Evolutionary conservation across 2,113 vertebrate genomes (phyloP).

Genomic region (Raja brachyura): DNA sequence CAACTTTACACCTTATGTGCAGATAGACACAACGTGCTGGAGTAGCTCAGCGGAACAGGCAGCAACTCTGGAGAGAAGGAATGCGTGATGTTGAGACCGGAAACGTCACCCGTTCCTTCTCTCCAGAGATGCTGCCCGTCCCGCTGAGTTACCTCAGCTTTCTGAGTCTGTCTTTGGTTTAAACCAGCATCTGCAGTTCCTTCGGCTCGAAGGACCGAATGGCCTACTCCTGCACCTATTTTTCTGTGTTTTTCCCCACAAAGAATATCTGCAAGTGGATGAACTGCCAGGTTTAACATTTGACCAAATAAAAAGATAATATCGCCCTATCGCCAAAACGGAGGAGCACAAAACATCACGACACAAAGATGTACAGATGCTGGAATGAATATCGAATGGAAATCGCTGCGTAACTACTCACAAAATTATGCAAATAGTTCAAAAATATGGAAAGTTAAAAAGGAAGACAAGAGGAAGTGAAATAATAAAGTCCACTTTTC

Average conservation of each 20-base stretch:
- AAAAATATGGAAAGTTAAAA: neutral
- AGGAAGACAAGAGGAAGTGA: neutral
- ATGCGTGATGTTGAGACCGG: too few relatives aligned
- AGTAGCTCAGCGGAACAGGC: too few relatives aligned
- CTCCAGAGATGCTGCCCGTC: too few relatives aligned
- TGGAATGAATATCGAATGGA: neutral
- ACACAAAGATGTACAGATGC: neutral
- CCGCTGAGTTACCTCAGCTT: too few relatives aligned
- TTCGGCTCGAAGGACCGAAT: too few relatives aligned
- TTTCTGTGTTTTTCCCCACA: neutral
- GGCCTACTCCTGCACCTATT: too few relatives aligned
- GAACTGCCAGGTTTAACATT: neutral
- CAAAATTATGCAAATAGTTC: neutral
- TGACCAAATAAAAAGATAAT: neutral
- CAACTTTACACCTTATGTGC: too few relatives aligned
- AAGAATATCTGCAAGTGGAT: neutral
- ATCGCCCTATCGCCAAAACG: neutral
- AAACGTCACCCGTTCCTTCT: too few relatives aligned
- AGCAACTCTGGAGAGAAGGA: too few relatives aligned
- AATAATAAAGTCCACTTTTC: neutral
- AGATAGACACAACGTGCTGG: too few relatives aligned
- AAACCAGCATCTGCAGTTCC: too few relatives aligned
- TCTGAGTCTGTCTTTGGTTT: too few relatives aligned
- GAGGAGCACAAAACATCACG: neutral
- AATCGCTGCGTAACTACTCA: neutral